Conservation (phyloP, 2,888 invertebrate species). For the Caenorhabditis angaria region DNA sequence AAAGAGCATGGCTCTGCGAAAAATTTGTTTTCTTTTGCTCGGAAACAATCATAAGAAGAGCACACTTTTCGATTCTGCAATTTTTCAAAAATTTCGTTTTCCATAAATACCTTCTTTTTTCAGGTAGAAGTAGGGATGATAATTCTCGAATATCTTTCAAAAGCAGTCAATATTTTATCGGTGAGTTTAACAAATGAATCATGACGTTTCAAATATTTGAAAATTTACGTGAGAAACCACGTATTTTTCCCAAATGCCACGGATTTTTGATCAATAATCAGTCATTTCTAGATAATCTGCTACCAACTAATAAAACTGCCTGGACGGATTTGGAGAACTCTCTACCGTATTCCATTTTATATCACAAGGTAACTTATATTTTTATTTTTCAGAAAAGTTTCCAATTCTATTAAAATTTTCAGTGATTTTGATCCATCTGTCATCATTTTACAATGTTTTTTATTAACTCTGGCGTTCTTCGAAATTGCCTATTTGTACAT, state of each 20-base stretch:
- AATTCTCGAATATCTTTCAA: not conserved
- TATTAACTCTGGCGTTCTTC: not conserved
- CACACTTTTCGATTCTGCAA: too few relatives aligned
- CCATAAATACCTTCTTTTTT: too few relatives aligned
- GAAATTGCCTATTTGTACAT: not conserved
- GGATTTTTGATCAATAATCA: too few relatives aligned
- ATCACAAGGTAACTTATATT: not conserved
- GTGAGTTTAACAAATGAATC: not conserved
- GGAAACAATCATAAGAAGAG: too few relatives aligned
- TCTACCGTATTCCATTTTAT: not conserved
- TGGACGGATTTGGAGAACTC: not conserved
- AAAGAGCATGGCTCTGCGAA: too few relatives aligned
- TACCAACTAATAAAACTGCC: not conserved
- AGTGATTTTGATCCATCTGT: constrained; percentile 3
- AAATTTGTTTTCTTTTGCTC: too few relatives aligned
- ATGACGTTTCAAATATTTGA: too few relatives aligned
- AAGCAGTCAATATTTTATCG: not conserved
- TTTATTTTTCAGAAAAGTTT: not conserved
- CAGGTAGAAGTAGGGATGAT: not conserved
- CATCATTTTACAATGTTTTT: not conserved
- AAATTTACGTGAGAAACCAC: too few relatives aligned
- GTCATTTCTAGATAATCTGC: not conserved
- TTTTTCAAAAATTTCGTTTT: not conserved
- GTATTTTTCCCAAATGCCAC: too few relatives aligned
- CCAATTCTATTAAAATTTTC: not conserved